These are phyloP conservation scores for Mycalesis mineus DNA, from an alignment of 2,888 invertebrate species.

Conservation along the genomic window DNA sequence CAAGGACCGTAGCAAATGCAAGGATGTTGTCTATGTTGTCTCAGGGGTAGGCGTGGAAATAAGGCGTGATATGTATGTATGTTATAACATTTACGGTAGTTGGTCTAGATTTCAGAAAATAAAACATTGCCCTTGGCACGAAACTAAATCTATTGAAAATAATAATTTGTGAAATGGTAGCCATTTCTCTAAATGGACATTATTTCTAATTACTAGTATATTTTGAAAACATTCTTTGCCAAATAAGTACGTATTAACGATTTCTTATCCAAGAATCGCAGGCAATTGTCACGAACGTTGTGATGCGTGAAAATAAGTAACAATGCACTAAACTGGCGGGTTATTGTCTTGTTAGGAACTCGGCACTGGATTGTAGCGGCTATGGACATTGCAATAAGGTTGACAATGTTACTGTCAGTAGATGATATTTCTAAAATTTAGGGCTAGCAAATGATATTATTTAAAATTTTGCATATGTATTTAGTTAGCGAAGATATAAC, in stretches of 20 bases:
- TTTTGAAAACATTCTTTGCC: neutral
- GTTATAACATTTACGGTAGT: neutral
- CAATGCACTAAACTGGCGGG: slow-evolving; percentile 23
- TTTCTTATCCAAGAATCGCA: slow-evolving; percentile 9
- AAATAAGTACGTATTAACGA: slow-evolving; percentile 3
- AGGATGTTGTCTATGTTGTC: no score
- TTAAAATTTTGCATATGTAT: neutral
- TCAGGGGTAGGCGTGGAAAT: no score
- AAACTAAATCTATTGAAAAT: neutral
- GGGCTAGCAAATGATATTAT: neutral
- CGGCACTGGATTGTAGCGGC: neutral
- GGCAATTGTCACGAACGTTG: slow-evolving; percentile 14
- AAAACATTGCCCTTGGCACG: neutral
- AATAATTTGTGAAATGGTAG: no score
- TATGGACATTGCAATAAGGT: slow-evolving; percentile 5
- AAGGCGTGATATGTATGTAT: no score
- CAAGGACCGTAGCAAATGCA: no score
- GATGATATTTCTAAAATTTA: neutral
- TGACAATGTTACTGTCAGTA: neutral
- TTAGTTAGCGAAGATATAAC: no score
- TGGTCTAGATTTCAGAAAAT: neutral
- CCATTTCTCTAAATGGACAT: neutral
- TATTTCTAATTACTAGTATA: slow-evolving; percentile 1
- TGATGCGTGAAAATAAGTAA: slow-evolving; percentile 24
- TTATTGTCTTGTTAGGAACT: slow-evolving; percentile 17